Base-by-base conservation (phyloP, 2,113 vertebrate species). In the Marmota flaviventris region DNA sequence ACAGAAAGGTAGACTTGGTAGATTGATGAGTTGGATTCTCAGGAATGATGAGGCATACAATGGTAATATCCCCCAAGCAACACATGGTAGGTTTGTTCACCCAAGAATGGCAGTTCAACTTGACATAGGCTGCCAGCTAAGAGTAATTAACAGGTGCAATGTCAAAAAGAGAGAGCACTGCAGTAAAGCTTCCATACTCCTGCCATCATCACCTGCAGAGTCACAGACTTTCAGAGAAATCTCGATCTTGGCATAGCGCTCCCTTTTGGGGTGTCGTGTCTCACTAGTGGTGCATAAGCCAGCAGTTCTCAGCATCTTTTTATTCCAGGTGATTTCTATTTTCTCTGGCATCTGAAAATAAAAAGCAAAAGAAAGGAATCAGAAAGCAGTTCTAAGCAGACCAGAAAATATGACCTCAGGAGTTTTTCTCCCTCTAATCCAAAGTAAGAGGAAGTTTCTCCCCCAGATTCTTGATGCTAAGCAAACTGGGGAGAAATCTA, bases 151-250 rank as follows among this genome's bases (percentile, higher is more conserved):
- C 20, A 56, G 45, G 29, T 5, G 4, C 32, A 0, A 20, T 25
- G 73, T n/a, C 58, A n/a, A 22, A 93, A 87, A 77, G 8, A 76
- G 78, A 91, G 25, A 9, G 39, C 4, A 1, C 5, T 1, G 18
- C 0, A 16, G 42, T 16, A 78, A 39, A 39, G 22, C 67, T 39
- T 4, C 67, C 58, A 12, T 1, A 17, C 12, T 51, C 61, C 72
- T 92, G 73, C 56, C 37, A 20, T 95, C 58, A 99, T 95, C 58
- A 99, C 99, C 99, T 98, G 99, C 99, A 95, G 99, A 99, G 97
- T 99, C 99, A 39, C 99, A 99, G 94, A 99, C 99, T 99, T 99
- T 99, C 94, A 99, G 98, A 0, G 99, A 99, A 34, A 99, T 98
- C n/a, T 99, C 98, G 24, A 99, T 99, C 67, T 98, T 99, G 61